A percentile compares a stretch with the other conserved stretches of the same genome.
Evolutionary conservation across 2,113 vertebrate genomes (phyloP).

Genomic region (Catharus fuscescens): DNA sequence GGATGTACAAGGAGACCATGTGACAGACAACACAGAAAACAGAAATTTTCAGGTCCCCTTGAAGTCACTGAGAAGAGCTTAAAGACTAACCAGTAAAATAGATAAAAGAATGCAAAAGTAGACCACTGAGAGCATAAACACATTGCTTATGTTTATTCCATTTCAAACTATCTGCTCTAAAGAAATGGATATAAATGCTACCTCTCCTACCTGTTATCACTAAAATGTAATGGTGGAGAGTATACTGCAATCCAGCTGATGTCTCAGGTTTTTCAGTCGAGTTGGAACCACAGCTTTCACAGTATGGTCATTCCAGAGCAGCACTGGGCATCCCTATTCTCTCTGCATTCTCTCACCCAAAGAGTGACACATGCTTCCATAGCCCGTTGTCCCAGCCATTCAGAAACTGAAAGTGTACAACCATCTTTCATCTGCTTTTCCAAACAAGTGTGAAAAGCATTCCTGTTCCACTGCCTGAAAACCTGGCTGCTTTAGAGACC

Average conservation of each 20-base stretch:
- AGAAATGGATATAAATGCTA: neutral
- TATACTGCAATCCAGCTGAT: neutral
- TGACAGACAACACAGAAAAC: neutral
- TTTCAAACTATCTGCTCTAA: neutral
- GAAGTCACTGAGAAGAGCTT: neutral
- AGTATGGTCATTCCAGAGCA: neutral
- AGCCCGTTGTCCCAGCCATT: neutral
- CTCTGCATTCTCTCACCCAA: neutral
- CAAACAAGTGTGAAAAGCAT: neutral
- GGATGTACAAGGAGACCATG: neutral
- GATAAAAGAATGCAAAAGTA: neutral
- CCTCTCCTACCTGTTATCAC: neutral
- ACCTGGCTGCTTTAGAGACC: neutral
- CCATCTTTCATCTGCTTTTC: neutral
- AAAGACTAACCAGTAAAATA: neutral
- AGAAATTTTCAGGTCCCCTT: neutral
- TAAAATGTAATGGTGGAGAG: neutral
- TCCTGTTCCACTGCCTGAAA: neutral
- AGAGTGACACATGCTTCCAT: neutral
- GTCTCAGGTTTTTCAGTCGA: neutral
- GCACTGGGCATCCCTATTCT: neutral
- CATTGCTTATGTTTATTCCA: neutral
- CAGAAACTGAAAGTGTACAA: neutral
- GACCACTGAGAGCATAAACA: neutral
- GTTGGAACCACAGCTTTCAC: neutral